Evolutionary conservation across 1,140 invertebrate species (phyloP), one percentile per base, ranked within the genome.

Genomic region (Lucilia cuprina): DNA sequence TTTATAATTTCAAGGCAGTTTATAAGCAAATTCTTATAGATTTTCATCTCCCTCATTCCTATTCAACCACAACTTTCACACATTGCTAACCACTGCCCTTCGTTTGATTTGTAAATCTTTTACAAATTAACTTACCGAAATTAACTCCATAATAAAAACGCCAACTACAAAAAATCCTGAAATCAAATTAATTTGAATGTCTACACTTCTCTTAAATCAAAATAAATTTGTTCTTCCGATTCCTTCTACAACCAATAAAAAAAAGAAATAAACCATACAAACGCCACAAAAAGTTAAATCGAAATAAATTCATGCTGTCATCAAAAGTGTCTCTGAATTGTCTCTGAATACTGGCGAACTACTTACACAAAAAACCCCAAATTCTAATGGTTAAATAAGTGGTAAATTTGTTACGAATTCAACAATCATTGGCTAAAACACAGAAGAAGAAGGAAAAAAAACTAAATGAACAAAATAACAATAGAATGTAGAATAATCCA

Each of bases 331-430:
- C 21, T 70, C n/a, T n/a, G 3, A 60, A 60, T 60, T 60, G 55
- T 60, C 55, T 60, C 55, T 60, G 14, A 17, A 7, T 60, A 60
- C 14, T 60, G n/a, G 13, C 7, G 13, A 17, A n/a, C 14, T n/a
- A n/a, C 5, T n/a, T 7, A 2, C 14, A 60, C 14, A 25, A 70
- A 70, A 21, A 70, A 70, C 2, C 19, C n/a, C 65, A 70, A 70
- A 70, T 70, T 70, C 21, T 70, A 70, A 70, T 70, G 65, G 65
- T 70, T 70, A 25, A 70, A 70, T 25, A 19, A 70, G 65, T 21
- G 65, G 65, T 70, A 70, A 70, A 70, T 19, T 60, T 70, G 65
- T 70, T 70, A 19, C 65, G 10, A 70, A 70, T 70, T 70, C 65
- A 70, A 70, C 65, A 70, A 70, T 70, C 65, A 70, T 70, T 25